Evolutionary conservation across 2,888 invertebrate species (phyloP).

Genomic region (Strigamia maritima): DNA sequence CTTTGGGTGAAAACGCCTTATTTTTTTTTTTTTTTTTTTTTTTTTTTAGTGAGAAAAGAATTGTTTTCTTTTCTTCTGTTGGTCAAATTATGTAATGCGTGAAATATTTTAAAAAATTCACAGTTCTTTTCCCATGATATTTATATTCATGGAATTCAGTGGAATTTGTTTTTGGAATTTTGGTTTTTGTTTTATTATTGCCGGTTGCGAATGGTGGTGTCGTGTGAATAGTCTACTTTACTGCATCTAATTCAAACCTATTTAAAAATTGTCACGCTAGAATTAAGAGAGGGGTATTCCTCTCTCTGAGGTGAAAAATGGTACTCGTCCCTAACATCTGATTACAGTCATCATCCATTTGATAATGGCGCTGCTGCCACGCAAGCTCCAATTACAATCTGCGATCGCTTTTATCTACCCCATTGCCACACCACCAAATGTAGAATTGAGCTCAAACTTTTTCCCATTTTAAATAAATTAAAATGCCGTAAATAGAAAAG

Average conservation of each 20-base stretch:
- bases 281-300: slow-evolving; percentile 28
- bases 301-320: slow-evolving; percentile 33
- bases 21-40: not conserved
- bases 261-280: slow-evolving; percentile 29
- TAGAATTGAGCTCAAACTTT: not conserved
- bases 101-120: not conserved
- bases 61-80: not conserved
- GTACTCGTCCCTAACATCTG: slow-evolving; percentile 19
- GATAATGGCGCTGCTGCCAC: slow-evolving; percentile 28
- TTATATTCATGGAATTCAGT: too few species aligned
- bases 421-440: not conserved
- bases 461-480: not conserved
- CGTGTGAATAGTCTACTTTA: not conserved
- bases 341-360: slow-evolving; percentile 34
- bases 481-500: too few species aligned
- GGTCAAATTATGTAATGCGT: not conserved
- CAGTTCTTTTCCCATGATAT: too few species aligned
- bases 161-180: not conserved
- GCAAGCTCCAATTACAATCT: slow-evolving; percentile 23
- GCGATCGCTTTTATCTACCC: slow-evolving; percentile 12
- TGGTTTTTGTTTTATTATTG: not conserved
- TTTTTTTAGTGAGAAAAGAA: too few species aligned
- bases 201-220: not conserved
- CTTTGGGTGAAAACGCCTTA: not conserved
- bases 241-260: not conserved